phyloP scores from a whole-genome alignment of 2,113 vertebrate species.

The Lasiurus borealis region DNA sequence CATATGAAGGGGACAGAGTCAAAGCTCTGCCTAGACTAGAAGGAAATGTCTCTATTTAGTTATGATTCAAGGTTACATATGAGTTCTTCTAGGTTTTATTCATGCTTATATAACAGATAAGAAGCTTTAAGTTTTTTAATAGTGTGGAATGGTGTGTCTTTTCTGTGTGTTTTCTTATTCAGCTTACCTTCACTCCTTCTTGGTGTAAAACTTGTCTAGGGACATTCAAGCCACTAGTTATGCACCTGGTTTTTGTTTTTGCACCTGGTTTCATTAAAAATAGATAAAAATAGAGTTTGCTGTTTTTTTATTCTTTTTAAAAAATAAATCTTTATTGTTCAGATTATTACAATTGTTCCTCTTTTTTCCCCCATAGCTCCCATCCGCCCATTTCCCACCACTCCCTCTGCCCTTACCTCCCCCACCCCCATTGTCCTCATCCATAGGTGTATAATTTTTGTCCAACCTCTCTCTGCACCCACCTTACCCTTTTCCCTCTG shows the following conservation, averaged over 20 bases:
- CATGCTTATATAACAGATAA: neutral
- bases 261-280: neutral
- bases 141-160: neutral
- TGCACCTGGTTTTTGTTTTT: neutral
- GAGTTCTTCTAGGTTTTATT: conserved; percentile 39
- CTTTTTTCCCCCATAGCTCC: too few relatives aligned
- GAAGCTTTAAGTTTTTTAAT: neutral
- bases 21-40: neutral
- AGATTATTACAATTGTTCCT: too few relatives aligned
- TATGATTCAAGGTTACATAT: neutral
- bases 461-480: too few relatives aligned
- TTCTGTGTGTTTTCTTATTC: neutral
- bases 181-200: neutral
- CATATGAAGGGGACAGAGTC: neutral
- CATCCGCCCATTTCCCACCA: too few relatives aligned
- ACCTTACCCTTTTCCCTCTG: too few relatives aligned
- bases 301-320: too few relatives aligned
- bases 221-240: neutral
- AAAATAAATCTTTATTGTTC: too few relatives aligned
- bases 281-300: neutral
- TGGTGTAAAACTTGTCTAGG: neutral
- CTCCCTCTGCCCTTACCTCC: too few relatives aligned
- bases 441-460: too few relatives aligned
- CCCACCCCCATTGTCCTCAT: too few relatives aligned
- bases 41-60: neutral